Percentiles rank a stretch among this genome's conserved stretches.
These are phyloP conservation scores for Cryptomyrus ogoouensis DNA, from an alignment of 2,113 vertebrate genomes.

Conservation along the genomic window DNA sequence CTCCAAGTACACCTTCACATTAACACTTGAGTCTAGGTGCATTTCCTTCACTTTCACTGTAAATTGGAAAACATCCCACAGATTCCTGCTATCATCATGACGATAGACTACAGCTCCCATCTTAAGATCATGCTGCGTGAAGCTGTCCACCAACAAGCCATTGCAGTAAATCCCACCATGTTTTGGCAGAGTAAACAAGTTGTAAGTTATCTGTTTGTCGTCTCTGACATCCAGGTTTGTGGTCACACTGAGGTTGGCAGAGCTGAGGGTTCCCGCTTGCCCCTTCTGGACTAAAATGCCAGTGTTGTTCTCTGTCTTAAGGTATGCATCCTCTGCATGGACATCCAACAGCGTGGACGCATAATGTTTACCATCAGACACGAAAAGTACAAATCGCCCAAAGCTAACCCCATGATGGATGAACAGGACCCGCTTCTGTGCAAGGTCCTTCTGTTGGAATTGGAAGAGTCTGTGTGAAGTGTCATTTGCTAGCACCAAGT, in stretches of 20 bases:
- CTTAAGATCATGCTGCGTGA: constrained; percentile 70
- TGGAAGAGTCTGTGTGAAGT: constrained; percentile 69
- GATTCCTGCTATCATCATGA: constrained; percentile 64
- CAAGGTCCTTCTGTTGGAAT: constrained; percentile 74
- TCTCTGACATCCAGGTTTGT: constrained; percentile 79
- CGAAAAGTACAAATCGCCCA: constrained; percentile 77
- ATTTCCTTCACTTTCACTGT: constrained; percentile 59
- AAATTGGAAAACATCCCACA: constrained; percentile 69
- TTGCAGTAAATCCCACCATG: constrained; percentile 63
- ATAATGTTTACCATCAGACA: constrained; percentile 80
- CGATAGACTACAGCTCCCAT: constrained; percentile 62
- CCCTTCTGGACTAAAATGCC: constrained; percentile 77
- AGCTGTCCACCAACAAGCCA: constrained; percentile 46
- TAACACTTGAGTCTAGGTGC: constrained; percentile 50
- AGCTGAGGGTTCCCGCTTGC: constrained; percentile 52
- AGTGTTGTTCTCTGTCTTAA: constrained; percentile 69
- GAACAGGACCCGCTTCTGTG: constrained; percentile 71
- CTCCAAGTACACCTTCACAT: constrained; percentile 69
- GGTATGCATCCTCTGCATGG: constrained; percentile 68
- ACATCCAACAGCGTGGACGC: constrained; percentile 74
- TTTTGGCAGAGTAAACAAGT: constrained; percentile 58
- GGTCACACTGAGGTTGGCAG: constrained; percentile 64
- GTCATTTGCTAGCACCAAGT: constrained; percentile 71
- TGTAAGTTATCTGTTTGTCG: constrained; percentile 61
- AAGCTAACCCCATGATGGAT: constrained; percentile 65